Evolutionary conservation across 2,888 invertebrate species (phyloP), one percentile per base, ranked within the genome.

Genomic region (Metacarcinus magister): DNA sequence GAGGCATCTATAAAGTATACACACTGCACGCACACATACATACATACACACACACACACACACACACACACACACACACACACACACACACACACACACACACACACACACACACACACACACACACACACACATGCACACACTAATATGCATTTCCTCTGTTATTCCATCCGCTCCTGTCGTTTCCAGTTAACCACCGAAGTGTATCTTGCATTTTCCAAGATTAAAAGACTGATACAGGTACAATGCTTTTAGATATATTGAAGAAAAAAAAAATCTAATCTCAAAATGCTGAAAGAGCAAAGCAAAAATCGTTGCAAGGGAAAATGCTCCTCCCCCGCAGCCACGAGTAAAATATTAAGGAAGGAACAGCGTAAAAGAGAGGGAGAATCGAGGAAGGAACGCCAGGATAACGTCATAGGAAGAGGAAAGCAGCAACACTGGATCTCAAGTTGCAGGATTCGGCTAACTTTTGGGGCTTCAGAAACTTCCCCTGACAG

Each of bases 61-160:
- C 32, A 32, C 32, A 82, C 82, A 82, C 32, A 82, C n/a, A 28
- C 32, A 48, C 48, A 48, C 48, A 89, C 32, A 89, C 89, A 89
- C 43, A 32, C 89, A 89, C 43, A 89, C 32, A 89, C 89, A 89
- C 89, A 89, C 43, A 39, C 32, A 89, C 32, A 32, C 32, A 89
- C 90, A 10, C 28, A 60, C 32, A 60, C 48, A 32, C 28, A 92
- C 28, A 92, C 60, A 92, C 60, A 92, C 32, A 93, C 67, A 93
- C 67, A 93, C 67, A 93, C 67, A 93, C 67, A 60, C 92, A 92
- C 44, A 75, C 75, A 75, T 32, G 3, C 32, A 32, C 82, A 32
- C 82, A 32, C 67, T 3, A 0, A 67, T 1, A 67, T 13, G 32
- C 32, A 10, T 82, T 13, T 10, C 28, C 32, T 82, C 82, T 7